Evolutionary conservation across 2,888 invertebrate species (phyloP).

Genomic region (Argyresthia albistria): DNA sequence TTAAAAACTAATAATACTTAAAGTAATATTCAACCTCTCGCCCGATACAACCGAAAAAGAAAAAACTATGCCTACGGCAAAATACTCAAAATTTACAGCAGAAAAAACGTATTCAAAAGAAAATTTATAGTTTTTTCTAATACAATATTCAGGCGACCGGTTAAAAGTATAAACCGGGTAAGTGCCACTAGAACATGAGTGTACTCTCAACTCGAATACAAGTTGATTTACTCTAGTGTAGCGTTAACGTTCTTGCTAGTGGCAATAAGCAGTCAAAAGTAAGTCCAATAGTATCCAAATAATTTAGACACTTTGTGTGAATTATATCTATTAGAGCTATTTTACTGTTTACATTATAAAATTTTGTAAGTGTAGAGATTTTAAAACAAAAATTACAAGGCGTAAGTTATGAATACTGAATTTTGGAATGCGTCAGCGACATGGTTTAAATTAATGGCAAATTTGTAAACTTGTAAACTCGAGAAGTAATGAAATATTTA

Average conservation of each 20-base stretch:
- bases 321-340: slow-evolving; percentile 13
- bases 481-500: background rate
- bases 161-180: background rate
- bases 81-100: background rate
- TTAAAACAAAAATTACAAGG: slow-evolving; percentile 3
- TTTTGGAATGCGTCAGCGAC: slow-evolving; percentile 60
- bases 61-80: background rate
- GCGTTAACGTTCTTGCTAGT: no score
- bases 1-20: slow-evolving; percentile 42
- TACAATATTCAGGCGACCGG: slow-evolving; percentile 3
- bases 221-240: no score
- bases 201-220: no score
- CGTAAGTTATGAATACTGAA: slow-evolving; percentile 37
- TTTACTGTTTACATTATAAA: slow-evolving; percentile 10
- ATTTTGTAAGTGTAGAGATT: background rate
- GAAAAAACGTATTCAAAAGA: slow-evolving; percentile 17
- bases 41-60: slow-evolving; percentile 23
- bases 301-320: slow-evolving; percentile 34
- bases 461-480: background rate
- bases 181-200: no score
- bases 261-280: background rate
- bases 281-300: slow-evolving; percentile 11
- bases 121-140: slow-evolving; percentile 1
- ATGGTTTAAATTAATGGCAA: no score
- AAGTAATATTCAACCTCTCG: slow-evolving; percentile 26